Evolutionary conservation across 2,888 invertebrate genomes (phyloP), one percentile per base, ranked within the genome.

Genomic region (Scaptomyza flava): DNA sequence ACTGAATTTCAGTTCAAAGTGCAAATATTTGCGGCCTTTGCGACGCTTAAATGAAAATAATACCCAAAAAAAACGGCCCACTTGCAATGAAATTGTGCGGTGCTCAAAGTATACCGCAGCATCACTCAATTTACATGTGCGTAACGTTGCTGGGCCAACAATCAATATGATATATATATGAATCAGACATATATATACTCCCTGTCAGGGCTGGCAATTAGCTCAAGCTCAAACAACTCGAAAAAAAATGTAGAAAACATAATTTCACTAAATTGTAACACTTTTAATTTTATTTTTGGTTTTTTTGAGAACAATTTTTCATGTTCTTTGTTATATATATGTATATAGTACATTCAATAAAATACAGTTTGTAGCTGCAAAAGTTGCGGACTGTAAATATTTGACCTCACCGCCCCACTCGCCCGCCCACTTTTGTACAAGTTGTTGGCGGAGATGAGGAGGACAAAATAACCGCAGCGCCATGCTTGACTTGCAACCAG

Each of bases 361-460:
- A 75, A 68, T 77, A 65, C 64, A 68, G 68, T 74, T 69, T 54
- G 65, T 56, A 52, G 72, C 81, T 70, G 72, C 42, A 50, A 58
- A 80, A 83, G 81, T 80, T 80, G 81, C 58, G 61, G 64, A 67
- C 67, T 66, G 84, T 76, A 87, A 87, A 84, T 87, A 84, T 82
- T 87, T 84, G 70, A 51, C 23, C 58, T 46, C 41, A 20, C 54
- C 68, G 52, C 70, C 52, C 52, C 71, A 56, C 54, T 58, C 58
- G 41, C 36, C 48, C 23, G 50, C 50, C 36, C 50, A 50, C 50
- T 36, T 42, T 42, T 12, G 38, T 43, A 27, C 41, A 43, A 51
- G 50, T 51, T 34, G 54, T 23, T 12, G 42, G 53, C n/a, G 38
- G 46, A 41, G 42, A n/a, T n/a, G 30, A 46, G 36, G 33, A 48